Base-by-base conservation (phyloP, 1,140 invertebrate genomes). In the Drosophila rhopaloa region DNA sequence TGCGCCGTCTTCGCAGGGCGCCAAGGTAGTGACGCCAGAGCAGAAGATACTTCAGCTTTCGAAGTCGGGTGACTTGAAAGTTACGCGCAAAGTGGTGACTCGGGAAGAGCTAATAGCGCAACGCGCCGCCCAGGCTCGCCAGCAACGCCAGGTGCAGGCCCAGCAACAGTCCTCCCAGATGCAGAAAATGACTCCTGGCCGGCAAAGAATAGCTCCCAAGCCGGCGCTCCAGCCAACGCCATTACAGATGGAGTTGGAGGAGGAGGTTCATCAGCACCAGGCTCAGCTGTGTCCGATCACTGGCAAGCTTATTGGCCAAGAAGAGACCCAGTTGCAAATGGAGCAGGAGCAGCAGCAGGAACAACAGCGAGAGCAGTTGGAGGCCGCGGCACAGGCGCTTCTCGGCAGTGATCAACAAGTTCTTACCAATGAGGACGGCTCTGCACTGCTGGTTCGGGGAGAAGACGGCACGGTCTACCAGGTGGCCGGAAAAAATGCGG, bases 401-500 rank as follows among this genome's bases (percentile, higher is more conserved):
- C 63, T 92, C 6, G 80, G 81, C 8, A 61, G 63, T 32, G 90
- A 91, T 32, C 91, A 92, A 59, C 89, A 90, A 65, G 81, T 92
- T 50, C 77, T 91, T 27, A 90, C 91, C 32, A 92, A 92, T 59
- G 92, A 92, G 67, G 92, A 92, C 71, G 92, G 92, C 9, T 86
- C 94, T 11, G 95, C 95, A 16, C 93, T 95, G 63, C 93, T 95
- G 88, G 95, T 95, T 35, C 93, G 94, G 2, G 95, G 95, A 4
- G 96, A 96, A 51, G 94, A 95, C 79, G 94, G 95, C 29, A 92
- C 92, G 0, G 91, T 93, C 7, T 92, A 85, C 76, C 80, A 94
- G 93, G 95, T 97, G 19, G 95, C 96, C 0, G 96, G 96, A 7
- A 95, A 96, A 79, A 96, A 96, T 68, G 96, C 96, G 62, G 95